phyloP scores from a whole-genome alignment of 2,113 vertebrate species.

The Sorex fumeus region DNA sequence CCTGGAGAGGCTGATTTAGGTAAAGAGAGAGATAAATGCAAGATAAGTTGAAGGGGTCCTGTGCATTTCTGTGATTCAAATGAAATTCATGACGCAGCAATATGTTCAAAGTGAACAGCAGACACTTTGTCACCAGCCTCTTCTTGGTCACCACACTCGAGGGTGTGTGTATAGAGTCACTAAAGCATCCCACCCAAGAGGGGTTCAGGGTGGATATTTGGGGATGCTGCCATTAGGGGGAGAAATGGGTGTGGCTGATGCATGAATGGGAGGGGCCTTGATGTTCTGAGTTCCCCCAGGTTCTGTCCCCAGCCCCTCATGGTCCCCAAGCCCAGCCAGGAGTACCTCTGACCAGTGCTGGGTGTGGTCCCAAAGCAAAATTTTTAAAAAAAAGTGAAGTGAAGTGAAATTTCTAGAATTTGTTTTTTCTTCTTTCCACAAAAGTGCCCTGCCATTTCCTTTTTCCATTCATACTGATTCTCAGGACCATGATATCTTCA shows the following conservation, averaged over 20 bases:
- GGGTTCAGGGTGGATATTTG: no score
- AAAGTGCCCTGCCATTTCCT: neutral
- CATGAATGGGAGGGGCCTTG: no score
- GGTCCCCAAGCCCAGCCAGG: no score
- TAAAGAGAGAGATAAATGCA: neutral
- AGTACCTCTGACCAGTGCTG: no score
- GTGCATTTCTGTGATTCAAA: neutral
- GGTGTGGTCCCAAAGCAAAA: no score
- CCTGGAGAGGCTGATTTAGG: rapidly evolving
- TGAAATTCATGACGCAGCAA: no score
- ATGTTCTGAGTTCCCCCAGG: no score
- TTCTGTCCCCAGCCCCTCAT: no score
- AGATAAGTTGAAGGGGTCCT: neutral
- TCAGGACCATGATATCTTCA: neutral
- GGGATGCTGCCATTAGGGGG: no score
- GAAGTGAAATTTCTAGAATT: neutral
- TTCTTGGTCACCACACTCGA: neutral
- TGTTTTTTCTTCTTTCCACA: neutral
- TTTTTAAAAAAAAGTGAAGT: neutral
- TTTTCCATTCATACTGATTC: neutral
- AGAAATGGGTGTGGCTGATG: no score
- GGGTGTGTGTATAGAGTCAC: neutral
- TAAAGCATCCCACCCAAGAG: no score
- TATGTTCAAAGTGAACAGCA: rapidly evolving
- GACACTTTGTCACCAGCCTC: neutral